phyloP scores from a whole-genome alignment of 2,113 vertebrate genomes.

The Lagopus leucura region DNA sequence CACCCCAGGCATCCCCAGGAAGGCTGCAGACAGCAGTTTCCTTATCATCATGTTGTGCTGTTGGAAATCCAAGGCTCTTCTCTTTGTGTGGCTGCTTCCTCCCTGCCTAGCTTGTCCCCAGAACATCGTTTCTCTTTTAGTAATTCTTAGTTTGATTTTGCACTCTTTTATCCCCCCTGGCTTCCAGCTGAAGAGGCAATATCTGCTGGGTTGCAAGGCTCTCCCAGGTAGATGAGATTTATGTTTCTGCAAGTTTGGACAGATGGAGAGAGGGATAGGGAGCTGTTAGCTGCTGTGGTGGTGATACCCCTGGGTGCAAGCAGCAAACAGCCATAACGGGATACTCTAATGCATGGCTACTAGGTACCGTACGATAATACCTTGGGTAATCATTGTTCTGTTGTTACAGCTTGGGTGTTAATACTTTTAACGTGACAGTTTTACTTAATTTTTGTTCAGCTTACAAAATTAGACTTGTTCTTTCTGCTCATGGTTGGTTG shows the following conservation, averaged over 20 bases:
- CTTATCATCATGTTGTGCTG: not conserved
- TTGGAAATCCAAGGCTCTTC: fast-evolving
- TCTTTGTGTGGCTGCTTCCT: not conserved
- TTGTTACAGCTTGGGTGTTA: slow-evolving; percentile 18
- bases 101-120: not conserved
- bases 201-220: slow-evolving; percentile 16
- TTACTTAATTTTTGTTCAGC: not conserved
- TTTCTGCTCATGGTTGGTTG: not conserved
- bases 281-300: slow-evolving; percentile 25
- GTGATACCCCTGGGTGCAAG: slow-evolving; percentile 21
- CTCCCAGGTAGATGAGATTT: slow-evolving; percentile 46
- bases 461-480: slow-evolving; percentile 7
- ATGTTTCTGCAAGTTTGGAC: slow-evolving; percentile 36
- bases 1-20: not conserved
- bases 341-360: not conserved
- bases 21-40: fast-evolving
- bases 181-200: not conserved
- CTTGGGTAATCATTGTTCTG: slow-evolving; percentile 34
- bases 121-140: not conserved
- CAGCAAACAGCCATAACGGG: not conserved
- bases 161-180: not conserved
- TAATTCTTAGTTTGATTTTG: not conserved
- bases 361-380: not conserved
- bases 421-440: not conserved
- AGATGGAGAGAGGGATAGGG: slow-evolving; percentile 48